A percentile compares a stretch with the other conserved stretches of the same genome.
Conservation (phyloP, 1,140 invertebrate genomes). For the Telenomus remus region DNA sequence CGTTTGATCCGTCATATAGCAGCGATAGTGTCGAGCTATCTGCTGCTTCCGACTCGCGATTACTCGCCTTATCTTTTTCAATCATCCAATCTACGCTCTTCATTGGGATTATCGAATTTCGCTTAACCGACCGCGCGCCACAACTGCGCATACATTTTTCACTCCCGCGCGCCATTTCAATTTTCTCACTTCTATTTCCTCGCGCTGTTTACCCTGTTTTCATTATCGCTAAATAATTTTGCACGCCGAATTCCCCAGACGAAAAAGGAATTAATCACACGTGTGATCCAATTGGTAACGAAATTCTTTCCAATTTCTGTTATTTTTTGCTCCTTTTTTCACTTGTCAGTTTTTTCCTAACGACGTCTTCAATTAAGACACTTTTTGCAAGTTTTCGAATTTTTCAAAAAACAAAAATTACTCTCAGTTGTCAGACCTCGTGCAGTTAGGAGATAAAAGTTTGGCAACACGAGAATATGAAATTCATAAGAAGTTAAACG, state of each 20-base stretch:
- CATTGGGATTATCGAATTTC: slow-evolving; percentile 68
- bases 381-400: too few species aligned
- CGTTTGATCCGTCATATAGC: slow-evolving; percentile 31
- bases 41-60: slow-evolving; percentile 43
- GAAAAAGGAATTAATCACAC: too few species aligned
- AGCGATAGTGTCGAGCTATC: slow-evolving; percentile 45
- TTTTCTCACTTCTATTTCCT: slow-evolving; percentile 47
- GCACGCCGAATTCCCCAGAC: not conserved
- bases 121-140: slow-evolving; percentile 53
- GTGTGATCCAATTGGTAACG: too few species aligned
- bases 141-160: slow-evolving; percentile 54
- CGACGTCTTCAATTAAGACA: too few species aligned
- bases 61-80: slow-evolving; percentile 58
- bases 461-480: too few species aligned
- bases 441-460: too few species aligned
- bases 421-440: too few species aligned
- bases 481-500: too few species aligned
- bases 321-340: too few species aligned
- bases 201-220: slow-evolving; percentile 1
- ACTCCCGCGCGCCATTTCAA: slow-evolving; percentile 43
- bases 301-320: too few species aligned
- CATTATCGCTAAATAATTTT: slow-evolving; percentile 1
- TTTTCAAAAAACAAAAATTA: too few species aligned
- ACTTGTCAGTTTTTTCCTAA: too few species aligned
- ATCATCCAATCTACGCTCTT: slow-evolving; percentile 63